These are phyloP conservation scores for Mamestra brassicae DNA, from an alignment of 2,888 invertebrate genomes.

Conservation along the genomic window DNA sequence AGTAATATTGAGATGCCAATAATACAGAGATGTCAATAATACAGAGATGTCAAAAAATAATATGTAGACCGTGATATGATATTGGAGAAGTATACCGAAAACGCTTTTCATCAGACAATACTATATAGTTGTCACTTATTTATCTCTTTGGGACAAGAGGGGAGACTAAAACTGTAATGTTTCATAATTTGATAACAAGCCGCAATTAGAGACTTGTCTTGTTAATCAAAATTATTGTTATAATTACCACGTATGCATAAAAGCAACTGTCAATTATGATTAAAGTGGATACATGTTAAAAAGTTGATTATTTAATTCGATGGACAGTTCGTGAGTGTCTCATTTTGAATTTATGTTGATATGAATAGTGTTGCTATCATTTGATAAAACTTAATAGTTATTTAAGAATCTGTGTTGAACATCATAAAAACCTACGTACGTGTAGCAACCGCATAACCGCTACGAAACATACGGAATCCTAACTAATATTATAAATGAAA, in stretches of 20 bases:
- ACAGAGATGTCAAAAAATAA: no score
- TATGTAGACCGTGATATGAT: no score
- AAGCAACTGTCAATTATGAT: conserved; percentile 40
- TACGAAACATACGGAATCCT: no score
- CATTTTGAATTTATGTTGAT: not conserved
- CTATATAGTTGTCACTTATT: not conserved
- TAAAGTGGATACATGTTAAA: conserved; percentile 6
- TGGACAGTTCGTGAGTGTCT: not conserved
- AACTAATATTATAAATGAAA: no score
- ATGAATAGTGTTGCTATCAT: not conserved
- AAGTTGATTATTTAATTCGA: conserved; percentile 4
- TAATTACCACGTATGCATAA: conserved; percentile 63
- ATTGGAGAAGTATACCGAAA: no score
- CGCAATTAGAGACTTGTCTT: conserved; percentile 24
- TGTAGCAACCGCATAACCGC: no score
- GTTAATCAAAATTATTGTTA: conserved; percentile 38
- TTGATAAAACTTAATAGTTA: no score
- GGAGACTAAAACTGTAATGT: not conserved
- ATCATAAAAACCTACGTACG: no score
- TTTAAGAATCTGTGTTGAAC: no score
- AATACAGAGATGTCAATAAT: no score
- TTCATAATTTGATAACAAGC: not conserved
- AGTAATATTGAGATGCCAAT: no score
- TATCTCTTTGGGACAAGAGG: not conserved
- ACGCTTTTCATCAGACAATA: not conserved